These are phyloP conservation scores for Pseudopipra pipra DNA, from an alignment of 2,113 vertebrate genomes.

Conservation along the genomic window DNA sequence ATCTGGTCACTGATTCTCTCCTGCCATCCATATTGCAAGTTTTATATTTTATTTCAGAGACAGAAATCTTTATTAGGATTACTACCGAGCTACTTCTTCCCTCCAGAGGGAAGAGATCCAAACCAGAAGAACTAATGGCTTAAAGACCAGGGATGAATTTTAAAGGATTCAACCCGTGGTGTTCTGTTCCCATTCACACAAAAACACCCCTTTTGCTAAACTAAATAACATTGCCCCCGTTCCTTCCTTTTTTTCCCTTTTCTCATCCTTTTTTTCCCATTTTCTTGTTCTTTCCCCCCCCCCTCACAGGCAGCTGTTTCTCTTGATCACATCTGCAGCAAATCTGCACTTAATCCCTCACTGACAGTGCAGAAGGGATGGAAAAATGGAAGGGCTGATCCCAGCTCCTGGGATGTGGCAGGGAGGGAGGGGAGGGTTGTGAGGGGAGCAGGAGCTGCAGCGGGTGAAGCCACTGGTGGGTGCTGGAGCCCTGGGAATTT, in stretches of 20 bases:
- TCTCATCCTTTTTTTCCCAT: too few species aligned
- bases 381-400: not conserved
- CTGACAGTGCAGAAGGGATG: not conserved
- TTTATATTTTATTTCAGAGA: not conserved
- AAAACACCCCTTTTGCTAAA: not conserved
- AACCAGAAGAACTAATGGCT: slow-evolving; percentile 3
- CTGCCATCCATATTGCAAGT: not conserved
- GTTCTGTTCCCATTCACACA: not conserved
- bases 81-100: not conserved
- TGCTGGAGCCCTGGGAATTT: not conserved
- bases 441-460: not conserved
- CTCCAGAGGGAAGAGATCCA: not conserved
- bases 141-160: not conserved
- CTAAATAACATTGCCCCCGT: not conserved
- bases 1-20: not conserved
- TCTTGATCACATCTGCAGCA: slow-evolving; percentile 1
- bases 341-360: slow-evolving; percentile 1
- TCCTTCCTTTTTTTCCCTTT: not conserved
- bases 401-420: not conserved
- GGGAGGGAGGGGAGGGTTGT: not conserved
- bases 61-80: not conserved
- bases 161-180: not conserved
- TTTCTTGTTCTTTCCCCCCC: not conserved
- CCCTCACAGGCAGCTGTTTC: not conserved
- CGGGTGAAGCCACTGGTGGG: not conserved